These are phyloP conservation scores for Sebastes miniatus DNA, from an alignment of 2,797 vertebrate genomes.

Conservation along the genomic window DNA sequence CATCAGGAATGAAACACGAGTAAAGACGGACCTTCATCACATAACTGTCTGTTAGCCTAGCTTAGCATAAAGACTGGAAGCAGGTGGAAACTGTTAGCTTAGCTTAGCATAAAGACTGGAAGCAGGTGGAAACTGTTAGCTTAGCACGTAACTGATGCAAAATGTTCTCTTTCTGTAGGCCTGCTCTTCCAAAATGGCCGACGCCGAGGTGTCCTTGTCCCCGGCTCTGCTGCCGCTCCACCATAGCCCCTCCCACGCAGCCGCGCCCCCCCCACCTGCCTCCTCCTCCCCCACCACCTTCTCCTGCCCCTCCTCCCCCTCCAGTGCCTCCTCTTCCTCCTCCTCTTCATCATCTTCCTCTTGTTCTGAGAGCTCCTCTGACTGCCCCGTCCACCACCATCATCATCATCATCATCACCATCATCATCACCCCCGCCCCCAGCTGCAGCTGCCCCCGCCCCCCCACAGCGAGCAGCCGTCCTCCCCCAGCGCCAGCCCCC, in stretches of 20 bases:
- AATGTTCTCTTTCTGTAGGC: slow-evolving; percentile 11
- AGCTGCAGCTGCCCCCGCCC: slow-evolving; percentile 63
- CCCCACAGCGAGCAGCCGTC: slow-evolving; percentile 70
- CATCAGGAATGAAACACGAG: too few species aligned
- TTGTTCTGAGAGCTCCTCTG: slow-evolving; percentile 59
- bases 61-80: too few species aligned
- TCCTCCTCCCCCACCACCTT: slow-evolving; percentile 66
- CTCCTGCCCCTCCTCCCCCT: slow-evolving; percentile 71
- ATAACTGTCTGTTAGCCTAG: background rate
- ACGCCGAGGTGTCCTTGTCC: slow-evolving; percentile 58
- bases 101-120: too few species aligned
- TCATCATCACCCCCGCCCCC: slow-evolving; percentile 40
- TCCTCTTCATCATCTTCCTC: slow-evolving; percentile 56
- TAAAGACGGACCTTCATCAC: background rate
- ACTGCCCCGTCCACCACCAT: slow-evolving; percentile 49
- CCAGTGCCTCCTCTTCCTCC: slow-evolving; percentile 67
- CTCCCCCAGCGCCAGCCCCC: slow-evolving; percentile 72
- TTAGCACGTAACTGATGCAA: too few species aligned
- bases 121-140: background rate
- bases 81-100: background rate
- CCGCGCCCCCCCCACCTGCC: slow-evolving; percentile 14
- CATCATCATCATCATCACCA: slow-evolving; percentile 20
- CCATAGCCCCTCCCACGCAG: slow-evolving; percentile 69
- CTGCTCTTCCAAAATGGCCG: slow-evolving; percentile 59
- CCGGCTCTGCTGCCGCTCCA: slow-evolving; percentile 49